Evolutionary conservation across 2,113 vertebrate species (phyloP).

Genomic region (Alaudala cheleensis): DNA sequence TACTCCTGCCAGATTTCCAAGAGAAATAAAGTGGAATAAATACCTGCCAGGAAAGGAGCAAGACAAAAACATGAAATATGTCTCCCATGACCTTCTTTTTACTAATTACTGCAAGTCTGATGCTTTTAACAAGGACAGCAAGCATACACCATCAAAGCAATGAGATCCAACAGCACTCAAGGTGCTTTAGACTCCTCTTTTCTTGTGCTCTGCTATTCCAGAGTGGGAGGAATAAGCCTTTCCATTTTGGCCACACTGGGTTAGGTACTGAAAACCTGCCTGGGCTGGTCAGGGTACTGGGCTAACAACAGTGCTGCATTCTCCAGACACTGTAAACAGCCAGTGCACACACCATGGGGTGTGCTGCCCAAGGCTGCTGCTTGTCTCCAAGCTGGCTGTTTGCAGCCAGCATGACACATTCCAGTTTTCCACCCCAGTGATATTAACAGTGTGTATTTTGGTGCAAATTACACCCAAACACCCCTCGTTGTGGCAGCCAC

Average conservation of each 20-base stretch:
- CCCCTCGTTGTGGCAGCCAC: neutral
- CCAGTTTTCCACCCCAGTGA: neutral
- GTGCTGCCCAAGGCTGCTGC: neutral
- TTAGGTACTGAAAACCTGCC: neutral
- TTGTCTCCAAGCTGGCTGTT: neutral
- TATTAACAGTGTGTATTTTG: constrained; percentile 17
- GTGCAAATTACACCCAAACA: constrained; percentile 6
- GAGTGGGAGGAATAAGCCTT: neutral
- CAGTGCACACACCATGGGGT: neutral
- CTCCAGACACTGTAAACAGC: neutral
- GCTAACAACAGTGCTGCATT: neutral
- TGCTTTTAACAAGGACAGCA: neutral
- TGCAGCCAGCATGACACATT: constrained; percentile 13
- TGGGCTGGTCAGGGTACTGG: neutral
- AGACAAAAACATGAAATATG: neutral
- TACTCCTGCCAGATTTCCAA: constrained; percentile 26
- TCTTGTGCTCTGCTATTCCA: neutral
- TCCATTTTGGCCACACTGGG: neutral
- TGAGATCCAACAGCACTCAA: neutral
- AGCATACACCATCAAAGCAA: neutral
- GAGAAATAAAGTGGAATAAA: neutral
- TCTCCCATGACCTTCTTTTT: neutral
- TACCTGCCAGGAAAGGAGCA: constrained; percentile 15
- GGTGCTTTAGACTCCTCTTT: neutral
- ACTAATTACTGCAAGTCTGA: neutral